Evolutionary conservation across 1,140 invertebrate species (phyloP).

Genomic region (Episyrphus balteatus): DNA sequence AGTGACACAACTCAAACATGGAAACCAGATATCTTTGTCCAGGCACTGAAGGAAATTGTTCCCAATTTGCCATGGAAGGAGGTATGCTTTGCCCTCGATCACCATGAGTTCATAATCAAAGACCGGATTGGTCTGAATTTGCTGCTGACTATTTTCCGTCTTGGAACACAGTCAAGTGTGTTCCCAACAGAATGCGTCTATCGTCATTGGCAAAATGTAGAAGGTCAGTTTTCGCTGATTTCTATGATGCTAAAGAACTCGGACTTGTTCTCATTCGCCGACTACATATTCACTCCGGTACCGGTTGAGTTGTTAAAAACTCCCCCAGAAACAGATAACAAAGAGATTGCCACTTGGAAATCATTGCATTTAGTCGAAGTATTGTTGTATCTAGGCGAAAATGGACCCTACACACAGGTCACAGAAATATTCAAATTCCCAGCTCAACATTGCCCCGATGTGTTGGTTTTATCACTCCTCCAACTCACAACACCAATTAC

Average conservation of each 20-base stretch:
- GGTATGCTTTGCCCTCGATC: constrained; percentile 75
- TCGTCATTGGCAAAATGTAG: constrained; percentile 81
- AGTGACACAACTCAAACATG: constrained; percentile 51
- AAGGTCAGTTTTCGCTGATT: constrained; percentile 84
- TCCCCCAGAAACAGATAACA: constrained; percentile 82
- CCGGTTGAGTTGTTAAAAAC: constrained; percentile 83
- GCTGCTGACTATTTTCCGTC: constrained; percentile 64
- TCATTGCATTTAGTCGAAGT: constrained; percentile 84
- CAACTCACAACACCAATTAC: constrained; percentile 71
- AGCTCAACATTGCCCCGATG: constrained; percentile 85
- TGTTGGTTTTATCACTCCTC: constrained; percentile 74
- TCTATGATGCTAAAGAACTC: constrained; percentile 77
- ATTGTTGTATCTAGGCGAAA: constrained; percentile 74
- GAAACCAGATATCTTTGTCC: constrained; percentile 89
- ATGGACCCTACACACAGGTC: constrained; percentile 67
- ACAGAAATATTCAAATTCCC: constrained; percentile 89
- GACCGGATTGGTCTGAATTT: constrained; percentile 74
- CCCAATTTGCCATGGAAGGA: constrained; percentile 85
- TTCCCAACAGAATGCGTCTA: constrained; percentile 87
- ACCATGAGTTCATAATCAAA: constrained; percentile 77
- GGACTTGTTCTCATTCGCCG: constrained; percentile 89
- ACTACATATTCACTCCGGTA: constrained; percentile 77
- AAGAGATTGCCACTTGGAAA: constrained; percentile 84
- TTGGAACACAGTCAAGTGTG: constrained; percentile 64
- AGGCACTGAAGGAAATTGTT: constrained; percentile 78